A percentile compares a stretch with the other conserved stretches of the same genome.
Evolutionary conservation across 2,113 vertebrate species (phyloP).

Genomic region (Catharus bicknelli): DNA sequence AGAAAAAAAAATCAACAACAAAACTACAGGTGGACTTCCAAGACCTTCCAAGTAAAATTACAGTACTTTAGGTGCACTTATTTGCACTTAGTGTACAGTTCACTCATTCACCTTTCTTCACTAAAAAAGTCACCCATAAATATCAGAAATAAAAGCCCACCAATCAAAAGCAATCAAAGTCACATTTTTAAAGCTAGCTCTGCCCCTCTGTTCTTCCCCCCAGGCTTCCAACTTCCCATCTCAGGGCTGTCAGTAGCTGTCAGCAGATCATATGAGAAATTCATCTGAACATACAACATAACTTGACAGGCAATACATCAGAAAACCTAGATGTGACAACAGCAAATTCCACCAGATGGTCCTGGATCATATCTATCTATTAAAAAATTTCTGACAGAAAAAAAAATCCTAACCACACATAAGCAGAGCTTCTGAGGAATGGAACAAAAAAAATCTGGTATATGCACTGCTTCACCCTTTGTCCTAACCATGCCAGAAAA

Average conservation of each 20-base stretch:
- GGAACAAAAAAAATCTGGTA: neutral
- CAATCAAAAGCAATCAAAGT: neutral
- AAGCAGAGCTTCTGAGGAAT: neutral
- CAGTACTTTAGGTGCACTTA: neutral
- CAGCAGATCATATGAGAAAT: constrained; percentile 41
- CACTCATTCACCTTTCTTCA: neutral
- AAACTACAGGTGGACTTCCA: neutral
- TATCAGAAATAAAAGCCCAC: neutral
- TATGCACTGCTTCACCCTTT: neutral
- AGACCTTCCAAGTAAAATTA: neutral
- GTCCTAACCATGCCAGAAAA: neutral
- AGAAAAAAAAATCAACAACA: neutral
- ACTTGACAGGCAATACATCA: constrained; percentile 66
- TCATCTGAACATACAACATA: constrained; percentile 28
- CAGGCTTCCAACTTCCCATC: constrained; percentile 20
- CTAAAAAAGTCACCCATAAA: neutral
- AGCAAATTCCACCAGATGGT: constrained; percentile 56
- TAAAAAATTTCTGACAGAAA: neutral
- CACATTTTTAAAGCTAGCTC: constrained; percentile 11
- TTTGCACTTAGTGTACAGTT: neutral
- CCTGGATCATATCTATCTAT: constrained; percentile 34
- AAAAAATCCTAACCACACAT: neutral
- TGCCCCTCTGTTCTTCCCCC: neutral
- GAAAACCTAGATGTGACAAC: constrained; percentile 56
- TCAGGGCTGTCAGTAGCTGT: constrained; percentile 43